A percentile compares a stretch with the other conserved stretches of the same genome.
These are phyloP conservation scores for Syrmaticus mikado DNA, from an alignment of 2,113 vertebrate genomes.

Conservation along the genomic window DNA sequence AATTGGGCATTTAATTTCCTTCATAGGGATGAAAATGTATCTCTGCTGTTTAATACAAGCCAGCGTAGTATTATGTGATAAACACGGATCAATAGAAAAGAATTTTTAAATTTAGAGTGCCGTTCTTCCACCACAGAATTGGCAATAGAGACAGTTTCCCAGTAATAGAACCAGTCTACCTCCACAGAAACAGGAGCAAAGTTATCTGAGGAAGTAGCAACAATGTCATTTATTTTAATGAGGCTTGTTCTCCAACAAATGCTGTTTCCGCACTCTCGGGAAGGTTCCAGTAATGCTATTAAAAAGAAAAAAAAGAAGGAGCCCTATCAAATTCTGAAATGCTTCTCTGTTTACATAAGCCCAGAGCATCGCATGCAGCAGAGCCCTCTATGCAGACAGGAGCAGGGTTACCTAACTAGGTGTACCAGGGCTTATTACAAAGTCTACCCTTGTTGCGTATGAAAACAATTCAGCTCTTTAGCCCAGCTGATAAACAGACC, in stretches of 20 bases:
- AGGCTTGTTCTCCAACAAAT: constrained; percentile 44
- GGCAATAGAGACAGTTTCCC: constrained; percentile 43
- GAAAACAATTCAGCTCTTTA: neutral
- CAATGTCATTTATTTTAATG: constrained; percentile 68
- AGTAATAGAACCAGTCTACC: constrained; percentile 48
- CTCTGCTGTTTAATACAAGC: constrained; percentile 39
- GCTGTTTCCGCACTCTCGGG: constrained; percentile 20
- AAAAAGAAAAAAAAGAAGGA: neutral
- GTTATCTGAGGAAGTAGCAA: constrained; percentile 53
- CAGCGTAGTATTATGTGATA: constrained; percentile 53
- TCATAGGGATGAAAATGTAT: constrained; percentile 60
- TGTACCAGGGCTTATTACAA: neutral
- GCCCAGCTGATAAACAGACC: neutral
- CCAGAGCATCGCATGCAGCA: neutral
- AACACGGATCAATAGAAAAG: constrained; percentile 69
- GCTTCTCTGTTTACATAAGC: constrained; percentile 17
- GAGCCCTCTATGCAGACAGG: neutral
- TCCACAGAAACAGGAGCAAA: constrained; percentile 57
- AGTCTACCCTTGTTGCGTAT: neutral
- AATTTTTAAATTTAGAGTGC: constrained; percentile 69
- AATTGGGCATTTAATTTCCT: constrained; percentile 75
- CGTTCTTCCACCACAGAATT: constrained; percentile 40
- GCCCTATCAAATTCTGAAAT: neutral
- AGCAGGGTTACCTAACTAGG: neutral
- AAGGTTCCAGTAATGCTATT: constrained; percentile 53